phyloP scores from a whole-genome alignment of 2,888 invertebrate species.

The Coenonympha glycerion region DNA sequence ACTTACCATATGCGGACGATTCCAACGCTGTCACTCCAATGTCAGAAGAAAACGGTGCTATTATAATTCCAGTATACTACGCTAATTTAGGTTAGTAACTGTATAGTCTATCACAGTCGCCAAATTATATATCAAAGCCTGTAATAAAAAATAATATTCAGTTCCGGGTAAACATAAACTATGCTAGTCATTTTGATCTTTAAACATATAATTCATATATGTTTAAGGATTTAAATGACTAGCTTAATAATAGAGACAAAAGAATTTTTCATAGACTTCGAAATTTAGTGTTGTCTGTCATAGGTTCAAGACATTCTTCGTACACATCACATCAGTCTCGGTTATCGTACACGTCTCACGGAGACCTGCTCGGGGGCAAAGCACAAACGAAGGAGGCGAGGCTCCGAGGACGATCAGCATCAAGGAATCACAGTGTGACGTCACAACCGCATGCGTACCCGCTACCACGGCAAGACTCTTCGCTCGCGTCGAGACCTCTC shows the following conservation, averaged over 20 bases:
- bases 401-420: slow-evolving; percentile 82
- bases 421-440: slow-evolving; percentile 80
- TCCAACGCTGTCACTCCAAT: slow-evolving; percentile 98
- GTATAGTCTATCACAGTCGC: too few species aligned
- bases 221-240: too few species aligned
- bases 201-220: too few species aligned
- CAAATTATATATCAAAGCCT: too few species aligned
- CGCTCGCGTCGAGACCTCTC: slow-evolving; percentile 79
- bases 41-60: slow-evolving; percentile 97
- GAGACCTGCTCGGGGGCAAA: slow-evolving; percentile 86
- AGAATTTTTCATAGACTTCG: slow-evolving; percentile 2
- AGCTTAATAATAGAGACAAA: too few species aligned
- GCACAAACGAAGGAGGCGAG: slow-evolving; percentile 91
- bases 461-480: slow-evolving; percentile 71
- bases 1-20: slow-evolving; percentile 97
- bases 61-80: slow-evolving; percentile 93
- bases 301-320: slow-evolving; percentile 93
- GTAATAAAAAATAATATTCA: too few species aligned
- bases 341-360: slow-evolving; percentile 95
- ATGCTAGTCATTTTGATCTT: too few species aligned
- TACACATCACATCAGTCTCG: slow-evolving; percentile 96
- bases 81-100: slow-evolving; percentile 82
- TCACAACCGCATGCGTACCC: slow-evolving; percentile 75
- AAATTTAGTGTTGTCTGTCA: slow-evolving; percentile 22
- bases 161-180: too few species aligned